phyloP scores from a whole-genome alignment of 2,888 invertebrate genomes.

The Tachina lurida region DNA sequence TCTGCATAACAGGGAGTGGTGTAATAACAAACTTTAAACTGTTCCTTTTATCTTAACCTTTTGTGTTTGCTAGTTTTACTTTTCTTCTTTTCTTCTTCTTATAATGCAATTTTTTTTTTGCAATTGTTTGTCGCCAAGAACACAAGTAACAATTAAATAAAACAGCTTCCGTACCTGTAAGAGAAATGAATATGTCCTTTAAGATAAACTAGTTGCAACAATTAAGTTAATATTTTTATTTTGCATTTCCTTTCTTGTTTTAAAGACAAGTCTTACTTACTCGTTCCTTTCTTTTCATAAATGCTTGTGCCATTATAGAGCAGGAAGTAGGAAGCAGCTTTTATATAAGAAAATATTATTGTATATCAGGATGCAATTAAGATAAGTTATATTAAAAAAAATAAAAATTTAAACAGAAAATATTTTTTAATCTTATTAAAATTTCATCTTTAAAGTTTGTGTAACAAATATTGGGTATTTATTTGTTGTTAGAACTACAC shows the following conservation, averaged over 20 bases:
- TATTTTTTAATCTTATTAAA: neutral
- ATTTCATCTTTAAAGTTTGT: neutral
- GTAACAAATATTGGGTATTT: neutral
- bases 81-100: neutral
- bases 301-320: neutral
- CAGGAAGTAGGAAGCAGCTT: neutral
- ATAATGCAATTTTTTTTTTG: neutral
- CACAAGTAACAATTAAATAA: neutral
- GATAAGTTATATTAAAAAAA: neutral
- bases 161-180: neutral
- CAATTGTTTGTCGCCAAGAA: neutral
- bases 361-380: neutral
- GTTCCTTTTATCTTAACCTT: neutral
- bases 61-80: neutral
- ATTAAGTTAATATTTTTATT: constrained; percentile 24
- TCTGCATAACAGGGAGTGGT: neutral
- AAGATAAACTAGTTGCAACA: constrained; percentile 34
- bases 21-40: neutral
- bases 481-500: neutral
- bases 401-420: neutral
- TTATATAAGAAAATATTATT: neutral
- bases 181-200: neutral
- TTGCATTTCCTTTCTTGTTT: constrained; percentile 4
- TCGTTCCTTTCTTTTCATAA: neutral
- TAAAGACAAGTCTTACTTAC: neutral